These are phyloP conservation scores for Marmota monax DNA, from an alignment of 2,113 vertebrate genomes.

Conservation along the genomic window DNA sequence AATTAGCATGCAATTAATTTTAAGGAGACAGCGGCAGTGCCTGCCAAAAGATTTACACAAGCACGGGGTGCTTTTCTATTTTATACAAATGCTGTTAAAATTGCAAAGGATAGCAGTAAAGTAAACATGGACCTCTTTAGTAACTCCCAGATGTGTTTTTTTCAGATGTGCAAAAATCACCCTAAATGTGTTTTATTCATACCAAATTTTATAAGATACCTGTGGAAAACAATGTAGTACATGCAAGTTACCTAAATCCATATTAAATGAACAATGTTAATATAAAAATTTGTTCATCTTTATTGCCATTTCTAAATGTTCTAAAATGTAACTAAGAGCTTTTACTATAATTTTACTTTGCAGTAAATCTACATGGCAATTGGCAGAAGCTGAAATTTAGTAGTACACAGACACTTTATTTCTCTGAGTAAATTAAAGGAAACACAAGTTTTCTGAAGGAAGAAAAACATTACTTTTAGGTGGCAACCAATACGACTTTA, in stretches of 20 bases:
- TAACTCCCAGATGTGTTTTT: constrained; percentile 12
- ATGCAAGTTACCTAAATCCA: constrained; percentile 10
- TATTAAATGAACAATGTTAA: constrained; percentile 3
- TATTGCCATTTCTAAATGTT: constrained; percentile 15
- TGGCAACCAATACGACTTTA: neutral
- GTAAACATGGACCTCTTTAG: neutral
- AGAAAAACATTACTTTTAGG: constrained; percentile 50
- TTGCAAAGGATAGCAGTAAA: neutral
- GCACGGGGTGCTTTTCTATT: neutral
- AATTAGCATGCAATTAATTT: constrained; percentile 58
- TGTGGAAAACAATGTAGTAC: neutral
- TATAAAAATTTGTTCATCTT: neutral
- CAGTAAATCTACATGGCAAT: constrained; percentile 31
- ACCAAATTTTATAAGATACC: constrained; percentile 37
- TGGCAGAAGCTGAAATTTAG: constrained; percentile 49
- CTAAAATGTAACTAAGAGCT: constrained; percentile 1
- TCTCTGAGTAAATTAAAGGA: constrained; percentile 54
- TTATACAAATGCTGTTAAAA: constrained; percentile 49
- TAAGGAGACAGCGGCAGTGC: neutral
- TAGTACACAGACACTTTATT: constrained; percentile 16
- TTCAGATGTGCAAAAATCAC: constrained; percentile 15
- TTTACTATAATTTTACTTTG: constrained; percentile 61
- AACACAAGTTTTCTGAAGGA: neutral
- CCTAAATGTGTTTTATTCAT: constrained; percentile 5
- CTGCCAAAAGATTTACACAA: constrained; percentile 53